Conservation (phyloP, 2,888 invertebrate species). For the Rhaphigaster nebulosa region DNA sequence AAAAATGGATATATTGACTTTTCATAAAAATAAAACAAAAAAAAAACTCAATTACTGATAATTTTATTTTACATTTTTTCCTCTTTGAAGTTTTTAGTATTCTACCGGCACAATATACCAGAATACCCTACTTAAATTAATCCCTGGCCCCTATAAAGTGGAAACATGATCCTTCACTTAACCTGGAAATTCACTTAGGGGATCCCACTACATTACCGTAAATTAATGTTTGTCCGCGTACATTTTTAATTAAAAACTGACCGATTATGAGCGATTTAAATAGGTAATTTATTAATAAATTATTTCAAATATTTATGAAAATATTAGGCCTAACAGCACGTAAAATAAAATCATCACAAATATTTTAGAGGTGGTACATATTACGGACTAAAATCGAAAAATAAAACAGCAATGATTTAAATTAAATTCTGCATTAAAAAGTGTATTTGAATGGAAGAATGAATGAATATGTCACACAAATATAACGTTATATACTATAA, state of each 20-base stretch:
- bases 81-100: not conserved
- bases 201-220: not conserved
- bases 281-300: not conserved
- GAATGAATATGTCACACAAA: too few species aligned
- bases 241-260: constrained; percentile 15
- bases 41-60: too few species aligned
- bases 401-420: not conserved
- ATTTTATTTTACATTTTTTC: not conserved
- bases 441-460: too few species aligned
- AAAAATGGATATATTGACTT: too few species aligned
- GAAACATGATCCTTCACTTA: not conserved
- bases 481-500: too few species aligned
- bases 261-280: not conserved
- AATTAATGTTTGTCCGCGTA: not conserved
- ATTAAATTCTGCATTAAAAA: too few species aligned
- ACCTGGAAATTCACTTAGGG: not conserved
- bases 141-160: not conserved
- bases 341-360: too few species aligned
- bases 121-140: constrained; percentile 3
- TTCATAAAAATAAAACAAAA: too few species aligned
- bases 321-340: too few species aligned
- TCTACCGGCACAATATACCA: not conserved
- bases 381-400: too few species aligned
- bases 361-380: too few species aligned
- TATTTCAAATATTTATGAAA: not conserved